Evolutionary conservation across 2,797 vertebrate genomes (phyloP).

Genomic region (Decapterus maruadsi): DNA sequence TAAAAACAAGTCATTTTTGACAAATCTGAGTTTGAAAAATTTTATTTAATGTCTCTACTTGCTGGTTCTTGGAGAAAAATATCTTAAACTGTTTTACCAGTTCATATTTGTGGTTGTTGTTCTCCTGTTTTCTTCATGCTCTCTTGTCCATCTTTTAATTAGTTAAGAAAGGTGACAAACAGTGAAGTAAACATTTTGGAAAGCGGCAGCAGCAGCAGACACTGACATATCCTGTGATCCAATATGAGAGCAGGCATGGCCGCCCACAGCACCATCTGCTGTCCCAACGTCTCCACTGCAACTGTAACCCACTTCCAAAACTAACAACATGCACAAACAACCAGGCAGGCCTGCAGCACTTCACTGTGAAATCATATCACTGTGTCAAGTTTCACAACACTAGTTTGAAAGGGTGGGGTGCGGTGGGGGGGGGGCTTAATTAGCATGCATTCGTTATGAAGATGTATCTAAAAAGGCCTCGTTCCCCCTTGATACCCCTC

Average conservation of each 20-base stretch:
- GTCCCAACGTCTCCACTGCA: slow-evolving; percentile 66
- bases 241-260: neutral
- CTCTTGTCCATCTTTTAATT: neutral
- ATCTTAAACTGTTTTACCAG: neutral
- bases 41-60: neutral
- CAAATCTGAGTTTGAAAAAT: neutral
- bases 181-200: slow-evolving; percentile 1
- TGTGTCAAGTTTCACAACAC: slow-evolving; percentile 63
- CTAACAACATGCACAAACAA: slow-evolving; percentile 42
- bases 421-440: slow-evolving; percentile 49
- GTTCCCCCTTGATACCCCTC: slow-evolving; percentile 54
- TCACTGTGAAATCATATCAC: slow-evolving; percentile 45
- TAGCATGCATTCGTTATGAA: slow-evolving; percentile 64
- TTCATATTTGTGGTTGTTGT: neutral
- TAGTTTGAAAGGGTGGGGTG: slow-evolving; percentile 20
- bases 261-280: slow-evolving; percentile 84
- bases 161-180: neutral
- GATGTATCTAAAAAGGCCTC: slow-evolving; percentile 57
- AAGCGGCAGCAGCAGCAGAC: slow-evolving; percentile 3
- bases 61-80: neutral
- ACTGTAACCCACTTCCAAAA: slow-evolving; percentile 21
- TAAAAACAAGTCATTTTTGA: too few species aligned
- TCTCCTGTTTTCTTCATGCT: neutral
- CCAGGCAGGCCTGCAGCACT: slow-evolving; percentile 50
- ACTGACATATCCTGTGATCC: neutral